Evolutionary conservation across 2,888 invertebrate genomes (phyloP).

Genomic region (Lochmaea capreae): DNA sequence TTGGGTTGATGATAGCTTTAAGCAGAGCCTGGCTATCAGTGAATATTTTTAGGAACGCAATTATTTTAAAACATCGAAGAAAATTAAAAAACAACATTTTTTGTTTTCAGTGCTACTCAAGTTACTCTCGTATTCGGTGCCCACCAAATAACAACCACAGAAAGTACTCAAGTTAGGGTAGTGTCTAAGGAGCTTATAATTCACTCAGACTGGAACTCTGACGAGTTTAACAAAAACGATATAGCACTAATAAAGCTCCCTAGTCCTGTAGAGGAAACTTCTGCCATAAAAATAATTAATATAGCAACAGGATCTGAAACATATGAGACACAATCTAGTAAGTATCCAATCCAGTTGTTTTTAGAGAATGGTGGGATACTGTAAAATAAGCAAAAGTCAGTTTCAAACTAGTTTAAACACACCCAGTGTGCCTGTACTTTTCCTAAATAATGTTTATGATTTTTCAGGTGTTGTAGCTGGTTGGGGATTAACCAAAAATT

Average conservation of each 20-base stretch:
- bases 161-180: constrained; percentile 53
- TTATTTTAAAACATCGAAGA: too few species aligned
- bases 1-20: too few species aligned
- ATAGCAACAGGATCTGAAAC: constrained; percentile 39
- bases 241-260: constrained; percentile 58
- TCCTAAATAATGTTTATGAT: background rate
- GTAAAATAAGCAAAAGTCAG: too few species aligned
- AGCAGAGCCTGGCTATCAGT: too few species aligned
- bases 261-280: constrained; percentile 37
- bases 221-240: constrained; percentile 63
- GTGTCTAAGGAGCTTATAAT: constrained; percentile 56
- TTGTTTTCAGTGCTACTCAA: constrained; percentile 28
- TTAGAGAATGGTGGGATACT: too few species aligned
- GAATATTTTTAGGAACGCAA: too few species aligned
- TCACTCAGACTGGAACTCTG: constrained; percentile 61
- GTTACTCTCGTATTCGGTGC: constrained; percentile 50
- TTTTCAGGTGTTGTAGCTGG: constrained; percentile 37
- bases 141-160: constrained; percentile 55
- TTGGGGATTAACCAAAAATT: constrained; percentile 35
- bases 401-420: too few species aligned
- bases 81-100: background rate
- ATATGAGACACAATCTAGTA: constrained; percentile 39
- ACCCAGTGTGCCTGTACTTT: too few species aligned
- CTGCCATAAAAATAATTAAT: constrained; percentile 40
- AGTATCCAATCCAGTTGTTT: background rate